Evolutionary conservation across 1,140 invertebrate genomes (phyloP).

Genomic region (Eubasilissa regina): DNA sequence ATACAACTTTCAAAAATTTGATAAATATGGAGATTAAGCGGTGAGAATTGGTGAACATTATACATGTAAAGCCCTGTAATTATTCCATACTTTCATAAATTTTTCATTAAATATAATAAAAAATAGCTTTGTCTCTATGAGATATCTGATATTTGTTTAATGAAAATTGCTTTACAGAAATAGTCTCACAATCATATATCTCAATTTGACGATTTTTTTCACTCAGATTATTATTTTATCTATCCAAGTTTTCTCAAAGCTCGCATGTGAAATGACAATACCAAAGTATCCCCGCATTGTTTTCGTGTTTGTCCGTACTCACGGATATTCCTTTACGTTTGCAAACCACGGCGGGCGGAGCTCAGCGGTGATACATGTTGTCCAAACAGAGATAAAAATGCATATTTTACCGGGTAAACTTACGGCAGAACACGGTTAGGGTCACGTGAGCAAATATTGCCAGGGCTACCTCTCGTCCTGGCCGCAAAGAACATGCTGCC

Average conservation of each 20-base stretch:
- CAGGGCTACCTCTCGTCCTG: background rate
- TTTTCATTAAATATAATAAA: too few species aligned
- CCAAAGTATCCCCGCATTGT: background rate
- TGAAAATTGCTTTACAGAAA: too few species aligned
- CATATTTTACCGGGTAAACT: constrained; percentile 56
- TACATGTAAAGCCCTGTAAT: too few species aligned
- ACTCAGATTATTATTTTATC: too few species aligned
- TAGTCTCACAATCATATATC: too few species aligned
- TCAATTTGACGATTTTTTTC: too few species aligned
- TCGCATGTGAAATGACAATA: constrained; percentile 13
- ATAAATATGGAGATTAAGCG: too few species aligned
- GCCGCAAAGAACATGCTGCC: background rate
- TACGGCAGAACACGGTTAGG: constrained; percentile 26
- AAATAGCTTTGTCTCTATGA: too few species aligned
- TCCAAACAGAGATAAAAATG: constrained; percentile 60
- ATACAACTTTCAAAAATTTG: too few species aligned
- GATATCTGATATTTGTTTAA: too few species aligned
- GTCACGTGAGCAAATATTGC: constrained; percentile 45
- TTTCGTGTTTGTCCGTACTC: constrained; percentile 24
- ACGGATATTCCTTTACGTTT: constrained; percentile 30
- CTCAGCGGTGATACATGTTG: constrained; percentile 57
- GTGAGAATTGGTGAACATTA: too few species aligned
- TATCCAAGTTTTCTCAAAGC: background rate
- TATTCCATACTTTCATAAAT: too few species aligned
- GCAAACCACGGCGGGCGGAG: constrained; percentile 55